Conservation (phyloP, 2,888 invertebrate species). For the Amphimallon solstitiale region DNA sequence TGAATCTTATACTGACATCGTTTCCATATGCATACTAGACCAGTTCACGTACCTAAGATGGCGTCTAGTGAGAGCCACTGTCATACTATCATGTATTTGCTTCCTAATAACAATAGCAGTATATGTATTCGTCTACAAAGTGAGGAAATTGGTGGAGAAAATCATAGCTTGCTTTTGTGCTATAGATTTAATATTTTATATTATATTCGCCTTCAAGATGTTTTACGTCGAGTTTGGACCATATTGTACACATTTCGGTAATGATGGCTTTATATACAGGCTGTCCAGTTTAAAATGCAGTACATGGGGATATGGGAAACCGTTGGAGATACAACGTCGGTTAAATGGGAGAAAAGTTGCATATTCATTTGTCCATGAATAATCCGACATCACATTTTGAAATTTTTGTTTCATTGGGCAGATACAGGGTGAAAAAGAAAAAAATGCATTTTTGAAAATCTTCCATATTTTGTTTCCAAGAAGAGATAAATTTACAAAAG, state of each 20-base stretch:
- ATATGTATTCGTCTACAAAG: neutral
- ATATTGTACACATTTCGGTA: slow-evolving; percentile 3
- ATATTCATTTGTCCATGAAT: too few species aligned
- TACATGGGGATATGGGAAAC: too few species aligned
- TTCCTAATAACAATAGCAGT: neutral
- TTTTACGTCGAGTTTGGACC: neutral
- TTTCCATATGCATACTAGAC: neutral
- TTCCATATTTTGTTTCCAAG: too few species aligned
- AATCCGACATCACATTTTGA: too few species aligned
- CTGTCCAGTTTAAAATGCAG: too few species aligned
- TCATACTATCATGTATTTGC: neutral
- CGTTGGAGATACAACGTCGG: too few species aligned
- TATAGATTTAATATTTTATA: neutral
- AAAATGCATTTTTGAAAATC: too few species aligned
- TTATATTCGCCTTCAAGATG: neutral
- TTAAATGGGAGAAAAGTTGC: too few species aligned
- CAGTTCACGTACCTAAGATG: neutral
- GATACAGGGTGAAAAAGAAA: too few species aligned
- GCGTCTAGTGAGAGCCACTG: neutral
- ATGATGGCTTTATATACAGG: too few species aligned
- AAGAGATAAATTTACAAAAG: too few species aligned
- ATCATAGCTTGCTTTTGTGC: neutral
- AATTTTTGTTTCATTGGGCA: too few species aligned
- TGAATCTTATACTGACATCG: neutral
- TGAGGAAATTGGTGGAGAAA: neutral